phyloP scores from a whole-genome alignment of 1,140 invertebrate species.

The Formica selysi region DNA sequence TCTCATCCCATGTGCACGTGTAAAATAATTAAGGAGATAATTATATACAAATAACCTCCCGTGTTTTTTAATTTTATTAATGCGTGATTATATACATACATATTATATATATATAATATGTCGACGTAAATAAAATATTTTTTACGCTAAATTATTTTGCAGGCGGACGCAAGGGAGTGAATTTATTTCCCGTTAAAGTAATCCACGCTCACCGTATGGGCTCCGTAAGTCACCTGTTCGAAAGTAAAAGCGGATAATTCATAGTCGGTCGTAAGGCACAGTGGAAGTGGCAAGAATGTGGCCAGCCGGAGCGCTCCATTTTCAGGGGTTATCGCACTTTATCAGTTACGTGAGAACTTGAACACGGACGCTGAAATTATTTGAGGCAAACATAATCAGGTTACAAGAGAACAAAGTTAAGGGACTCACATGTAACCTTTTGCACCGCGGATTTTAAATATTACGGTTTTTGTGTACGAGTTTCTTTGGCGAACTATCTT shows the following conservation, averaged over 20 bases:
- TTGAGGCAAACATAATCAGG: conserved; percentile 54
- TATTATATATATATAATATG: no score
- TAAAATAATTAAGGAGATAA: not conserved
- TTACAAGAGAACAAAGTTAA: conserved; percentile 40
- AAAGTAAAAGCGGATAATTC: conserved; percentile 50
- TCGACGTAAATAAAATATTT: no score
- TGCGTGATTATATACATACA: not conserved
- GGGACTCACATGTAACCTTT: conserved; percentile 26
- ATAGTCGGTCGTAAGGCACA: conserved; percentile 21
- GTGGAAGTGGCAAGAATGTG: conserved; percentile 24
- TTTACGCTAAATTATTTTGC: not conserved
- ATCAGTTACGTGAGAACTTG: conserved; percentile 45
- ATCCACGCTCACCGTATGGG: not conserved
- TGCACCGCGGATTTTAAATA: conserved; percentile 25
- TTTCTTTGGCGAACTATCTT: conserved; percentile 1
- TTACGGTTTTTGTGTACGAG: not conserved
- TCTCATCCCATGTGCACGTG: not conserved
- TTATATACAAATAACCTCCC: not conserved
- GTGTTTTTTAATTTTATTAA: conserved; percentile 1
- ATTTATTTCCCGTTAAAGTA: not conserved
- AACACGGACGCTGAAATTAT: conserved; percentile 41
- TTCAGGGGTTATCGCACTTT: conserved; percentile 55
- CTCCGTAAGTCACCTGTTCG: conserved; percentile 24
- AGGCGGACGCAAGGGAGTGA: not conserved
- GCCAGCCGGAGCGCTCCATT: conserved; percentile 30